These are phyloP conservation scores for Tachysurus vachellii DNA, from an alignment of 2,113 vertebrate genomes.

Conservation along the genomic window DNA sequence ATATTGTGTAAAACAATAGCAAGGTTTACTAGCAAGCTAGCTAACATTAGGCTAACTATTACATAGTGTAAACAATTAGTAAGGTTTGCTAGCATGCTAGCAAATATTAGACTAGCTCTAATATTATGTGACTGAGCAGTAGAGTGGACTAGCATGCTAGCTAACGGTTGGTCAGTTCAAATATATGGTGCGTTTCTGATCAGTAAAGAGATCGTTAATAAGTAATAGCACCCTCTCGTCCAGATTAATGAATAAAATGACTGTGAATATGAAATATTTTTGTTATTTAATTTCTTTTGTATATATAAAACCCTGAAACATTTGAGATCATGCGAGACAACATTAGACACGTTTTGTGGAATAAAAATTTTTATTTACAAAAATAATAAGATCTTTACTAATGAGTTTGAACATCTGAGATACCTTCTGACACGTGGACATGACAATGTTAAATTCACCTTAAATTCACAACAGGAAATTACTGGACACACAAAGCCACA, in stretches of 20 bases:
- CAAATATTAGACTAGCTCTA: neutral
- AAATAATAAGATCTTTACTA: neutral
- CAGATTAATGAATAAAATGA: neutral
- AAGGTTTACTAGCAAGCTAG: neutral
- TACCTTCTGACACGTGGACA: neutral
- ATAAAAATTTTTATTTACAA: neutral
- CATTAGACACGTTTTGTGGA: neutral
- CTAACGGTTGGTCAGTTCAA: neutral
- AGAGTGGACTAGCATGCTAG: neutral
- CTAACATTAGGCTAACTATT: neutral
- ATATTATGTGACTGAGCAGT: neutral
- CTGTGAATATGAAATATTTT: neutral
- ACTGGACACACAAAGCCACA: neutral
- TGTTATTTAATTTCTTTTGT: neutral
- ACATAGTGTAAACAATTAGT: neutral
- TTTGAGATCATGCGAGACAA: neutral
- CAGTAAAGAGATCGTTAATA: neutral
- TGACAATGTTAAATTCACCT: neutral
- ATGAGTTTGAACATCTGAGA: neutral
- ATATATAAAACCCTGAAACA: no score
- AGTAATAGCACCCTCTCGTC: neutral
- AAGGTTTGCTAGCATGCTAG: neutral
- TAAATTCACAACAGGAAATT: neutral
- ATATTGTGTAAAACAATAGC: neutral
- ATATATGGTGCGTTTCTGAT: neutral